These are phyloP conservation scores for Somateria mollissima DNA, from an alignment of 2,797 vertebrate species.

Conservation along the genomic window DNA sequence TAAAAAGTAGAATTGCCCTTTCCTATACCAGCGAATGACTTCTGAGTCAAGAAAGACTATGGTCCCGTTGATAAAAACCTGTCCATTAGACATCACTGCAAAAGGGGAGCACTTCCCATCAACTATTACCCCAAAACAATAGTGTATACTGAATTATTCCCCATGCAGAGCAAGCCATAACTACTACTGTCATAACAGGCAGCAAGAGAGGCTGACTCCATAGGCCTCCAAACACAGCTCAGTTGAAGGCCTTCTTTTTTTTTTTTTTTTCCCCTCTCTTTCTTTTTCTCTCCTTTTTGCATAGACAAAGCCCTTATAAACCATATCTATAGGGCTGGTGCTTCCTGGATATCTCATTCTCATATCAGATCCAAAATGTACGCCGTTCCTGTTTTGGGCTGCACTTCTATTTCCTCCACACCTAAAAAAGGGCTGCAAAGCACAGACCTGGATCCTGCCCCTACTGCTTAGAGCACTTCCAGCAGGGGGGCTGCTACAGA, in stretches of 20 bases:
- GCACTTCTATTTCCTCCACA: not conserved
- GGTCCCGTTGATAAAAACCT: not conserved
- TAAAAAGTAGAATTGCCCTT: not conserved
- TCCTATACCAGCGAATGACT: not conserved
- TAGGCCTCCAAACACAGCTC: not conserved
- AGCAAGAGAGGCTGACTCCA: not conserved
- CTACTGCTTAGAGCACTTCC: not conserved
- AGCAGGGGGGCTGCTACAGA: accelerated
- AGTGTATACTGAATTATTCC: not conserved
- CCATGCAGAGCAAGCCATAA: not conserved
- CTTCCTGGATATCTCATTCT: not conserved
- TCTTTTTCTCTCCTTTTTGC: not conserved
- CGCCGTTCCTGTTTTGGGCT: not conserved
- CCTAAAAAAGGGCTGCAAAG: not conserved
- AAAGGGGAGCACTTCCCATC: not conserved
- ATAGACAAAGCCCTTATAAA: not conserved
- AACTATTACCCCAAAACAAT: not conserved
- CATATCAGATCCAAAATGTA: not conserved
- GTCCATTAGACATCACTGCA: not conserved
- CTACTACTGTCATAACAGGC: not conserved
- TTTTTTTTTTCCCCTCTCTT: not conserved
- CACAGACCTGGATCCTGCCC: not conserved
- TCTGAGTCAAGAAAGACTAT: not conserved
- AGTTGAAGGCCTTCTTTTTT: not conserved
- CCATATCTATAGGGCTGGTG: accelerated